Evolutionary conservation across 2,113 vertebrate genomes (phyloP).

Genomic region (Tamias sibiricus): DNA sequence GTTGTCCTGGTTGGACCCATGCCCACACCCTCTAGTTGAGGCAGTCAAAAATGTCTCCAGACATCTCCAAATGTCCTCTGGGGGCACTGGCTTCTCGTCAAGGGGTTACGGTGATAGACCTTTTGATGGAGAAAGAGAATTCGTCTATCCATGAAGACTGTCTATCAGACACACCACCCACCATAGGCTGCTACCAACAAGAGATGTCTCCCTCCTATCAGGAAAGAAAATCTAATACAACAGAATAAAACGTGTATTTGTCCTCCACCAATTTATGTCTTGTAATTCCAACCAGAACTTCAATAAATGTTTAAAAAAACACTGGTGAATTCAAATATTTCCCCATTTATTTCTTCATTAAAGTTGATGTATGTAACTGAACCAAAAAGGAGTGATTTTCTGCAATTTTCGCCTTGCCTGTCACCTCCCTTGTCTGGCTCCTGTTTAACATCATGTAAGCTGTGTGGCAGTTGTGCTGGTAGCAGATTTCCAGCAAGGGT

Average conservation of each 20-base stretch:
- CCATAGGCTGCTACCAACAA: neutral
- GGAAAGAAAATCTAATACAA: neutral
- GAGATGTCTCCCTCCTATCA: neutral
- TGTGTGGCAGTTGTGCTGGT: neutral
- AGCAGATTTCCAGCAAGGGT: neutral
- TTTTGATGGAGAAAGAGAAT: neutral
- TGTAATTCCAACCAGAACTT: neutral
- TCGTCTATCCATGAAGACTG: accelerated
- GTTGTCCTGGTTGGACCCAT: accelerated
- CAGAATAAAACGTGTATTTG: neutral
- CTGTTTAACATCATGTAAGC: neutral
- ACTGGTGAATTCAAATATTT: neutral
- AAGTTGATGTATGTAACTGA: neutral
- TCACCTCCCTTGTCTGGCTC: neutral
- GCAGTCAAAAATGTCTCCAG: neutral
- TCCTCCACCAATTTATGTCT: neutral
- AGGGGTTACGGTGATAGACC: accelerated
- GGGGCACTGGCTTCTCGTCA: neutral
- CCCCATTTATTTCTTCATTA: neutral
- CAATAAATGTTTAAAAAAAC: neutral
- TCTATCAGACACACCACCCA: accelerated
- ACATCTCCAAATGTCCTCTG: neutral
- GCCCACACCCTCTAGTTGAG: neutral
- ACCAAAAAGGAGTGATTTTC: neutral
- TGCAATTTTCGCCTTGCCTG: accelerated